phyloP scores from a whole-genome alignment of 2,888 invertebrate species.

The Yponomeuta malinellus region DNA sequence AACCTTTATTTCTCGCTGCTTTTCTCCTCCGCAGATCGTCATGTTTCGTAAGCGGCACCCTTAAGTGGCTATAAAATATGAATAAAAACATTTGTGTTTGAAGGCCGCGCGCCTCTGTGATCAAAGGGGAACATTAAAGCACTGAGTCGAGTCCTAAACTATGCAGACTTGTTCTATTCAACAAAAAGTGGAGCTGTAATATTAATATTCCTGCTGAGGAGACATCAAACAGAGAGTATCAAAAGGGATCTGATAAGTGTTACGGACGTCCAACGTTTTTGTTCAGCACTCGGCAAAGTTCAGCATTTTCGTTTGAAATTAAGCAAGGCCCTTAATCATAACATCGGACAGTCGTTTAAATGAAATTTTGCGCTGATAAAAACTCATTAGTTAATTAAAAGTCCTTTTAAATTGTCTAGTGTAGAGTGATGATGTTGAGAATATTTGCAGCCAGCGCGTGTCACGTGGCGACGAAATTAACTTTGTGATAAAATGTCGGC shows the following conservation, averaged over 20 bases:
- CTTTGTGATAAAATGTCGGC: background rate
- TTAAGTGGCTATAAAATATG: slow-evolving; percentile 1
- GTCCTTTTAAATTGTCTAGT: slow-evolving; percentile 5
- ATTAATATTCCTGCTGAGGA: slow-evolving; percentile 5
- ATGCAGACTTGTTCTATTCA: background rate
- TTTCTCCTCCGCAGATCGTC: background rate
- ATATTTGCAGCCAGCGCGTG: background rate
- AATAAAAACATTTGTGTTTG: background rate
- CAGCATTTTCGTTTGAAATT: slow-evolving; percentile 13
- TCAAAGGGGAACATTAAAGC: background rate
- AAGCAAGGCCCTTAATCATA: slow-evolving; percentile 9
- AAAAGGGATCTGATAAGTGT: slow-evolving; percentile 11
- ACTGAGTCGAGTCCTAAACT: background rate
- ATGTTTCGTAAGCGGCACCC: background rate
- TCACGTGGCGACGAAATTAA: background rate
- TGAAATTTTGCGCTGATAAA: slow-evolving; percentile 13
- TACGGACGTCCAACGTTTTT: slow-evolving; percentile 2
- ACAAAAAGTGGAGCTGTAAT: background rate
- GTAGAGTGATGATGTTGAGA: background rate
- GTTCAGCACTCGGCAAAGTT: background rate
- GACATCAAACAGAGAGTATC: slow-evolving; percentile 9
- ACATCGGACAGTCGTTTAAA: slow-evolving; percentile 9
- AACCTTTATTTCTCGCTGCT: background rate
- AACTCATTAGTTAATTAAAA: slow-evolving; percentile 22
- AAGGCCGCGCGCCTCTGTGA: background rate